A percentile compares a stretch with the other conserved stretches of the same genome.
Evolutionary conservation across 2,113 vertebrate species (phyloP).

Genomic region (Axis porcinus): DNA sequence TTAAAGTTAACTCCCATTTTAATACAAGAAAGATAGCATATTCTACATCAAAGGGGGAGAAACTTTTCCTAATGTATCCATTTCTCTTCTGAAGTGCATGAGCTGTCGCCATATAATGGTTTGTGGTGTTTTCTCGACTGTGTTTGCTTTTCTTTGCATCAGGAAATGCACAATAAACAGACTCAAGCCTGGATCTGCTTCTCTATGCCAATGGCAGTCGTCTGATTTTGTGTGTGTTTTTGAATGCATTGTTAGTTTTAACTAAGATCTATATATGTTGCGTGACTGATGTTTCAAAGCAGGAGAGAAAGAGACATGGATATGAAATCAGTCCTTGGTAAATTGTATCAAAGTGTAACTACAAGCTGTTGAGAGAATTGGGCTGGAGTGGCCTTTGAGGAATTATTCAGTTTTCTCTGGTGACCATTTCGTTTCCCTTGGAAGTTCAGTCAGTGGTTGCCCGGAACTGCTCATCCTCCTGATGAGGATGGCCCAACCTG

Average conservation of each 20-base stretch:
- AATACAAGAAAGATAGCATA: slow-evolving; percentile 78
- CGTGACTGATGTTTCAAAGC: background rate
- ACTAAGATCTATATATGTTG: slow-evolving; percentile 10
- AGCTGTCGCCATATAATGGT: slow-evolving; percentile 65
- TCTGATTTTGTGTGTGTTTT: slow-evolving; percentile 40
- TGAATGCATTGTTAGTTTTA: slow-evolving; percentile 59
- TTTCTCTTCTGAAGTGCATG: slow-evolving; percentile 75
- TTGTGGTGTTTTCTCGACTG: slow-evolving; percentile 68
- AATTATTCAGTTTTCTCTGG: background rate
- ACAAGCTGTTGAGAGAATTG: background rate
- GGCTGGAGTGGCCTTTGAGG: background rate
- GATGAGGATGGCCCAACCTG: background rate
- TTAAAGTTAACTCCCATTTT: slow-evolving; percentile 84
- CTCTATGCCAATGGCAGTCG: background rate
- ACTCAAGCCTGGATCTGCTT: slow-evolving; percentile 51
- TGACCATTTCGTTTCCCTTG: background rate
- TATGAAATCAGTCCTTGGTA: background rate
- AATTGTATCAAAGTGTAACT: background rate
- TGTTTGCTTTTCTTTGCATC: slow-evolving; percentile 71
- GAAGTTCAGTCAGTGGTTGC: background rate
- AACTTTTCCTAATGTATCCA: slow-evolving; percentile 80
- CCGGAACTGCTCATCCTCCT: background rate
- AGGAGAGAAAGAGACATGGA: background rate
- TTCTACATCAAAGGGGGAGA: slow-evolving; percentile 78
- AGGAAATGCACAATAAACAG: slow-evolving; percentile 59